A percentile compares a stretch with the other conserved stretches of the same genome.
These are phyloP conservation scores for Ibycter americanus DNA, from an alignment of 2,797 vertebrate species.

Conservation along the genomic window DNA sequence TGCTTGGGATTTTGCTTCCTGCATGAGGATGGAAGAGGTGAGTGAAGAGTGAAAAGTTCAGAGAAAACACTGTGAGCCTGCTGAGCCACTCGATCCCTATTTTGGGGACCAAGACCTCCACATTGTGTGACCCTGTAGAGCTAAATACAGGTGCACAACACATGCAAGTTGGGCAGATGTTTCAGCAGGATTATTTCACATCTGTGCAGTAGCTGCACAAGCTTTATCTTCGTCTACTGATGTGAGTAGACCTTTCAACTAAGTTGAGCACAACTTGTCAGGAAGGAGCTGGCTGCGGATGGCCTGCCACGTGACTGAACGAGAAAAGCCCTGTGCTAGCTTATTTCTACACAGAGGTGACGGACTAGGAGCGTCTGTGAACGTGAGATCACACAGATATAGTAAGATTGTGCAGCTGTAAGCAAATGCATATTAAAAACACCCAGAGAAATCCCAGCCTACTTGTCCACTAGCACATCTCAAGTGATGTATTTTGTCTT, in stretches of 20 bases:
- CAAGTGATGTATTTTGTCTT: neutral
- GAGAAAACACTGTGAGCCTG: neutral
- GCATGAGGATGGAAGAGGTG: accelerated
- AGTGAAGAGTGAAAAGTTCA: neutral
- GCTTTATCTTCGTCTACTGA: neutral
- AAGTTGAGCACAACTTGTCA: neutral
- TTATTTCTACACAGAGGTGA: neutral
- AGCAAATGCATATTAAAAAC: neutral
- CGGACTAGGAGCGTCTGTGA: neutral
- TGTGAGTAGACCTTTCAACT: neutral
- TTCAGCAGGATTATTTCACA: neutral
- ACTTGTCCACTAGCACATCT: neutral
- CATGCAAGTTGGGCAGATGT: neutral
- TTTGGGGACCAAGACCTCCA: neutral
- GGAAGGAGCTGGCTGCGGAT: neutral
- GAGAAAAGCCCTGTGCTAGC: neutral
- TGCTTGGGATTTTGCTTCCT: neutral
- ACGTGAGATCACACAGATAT: no score
- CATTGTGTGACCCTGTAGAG: neutral
- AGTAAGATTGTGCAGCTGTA: neutral
- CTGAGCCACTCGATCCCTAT: neutral
- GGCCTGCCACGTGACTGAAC: neutral
- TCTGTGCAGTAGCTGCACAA: no score
- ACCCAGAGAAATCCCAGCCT: neutral
- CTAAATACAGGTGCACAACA: neutral